A percentile compares a stretch with the other conserved stretches of the same genome.
phyloP scores from a whole-genome alignment of 2,113 vertebrate genomes.

The Zapus hudsonius region DNA sequence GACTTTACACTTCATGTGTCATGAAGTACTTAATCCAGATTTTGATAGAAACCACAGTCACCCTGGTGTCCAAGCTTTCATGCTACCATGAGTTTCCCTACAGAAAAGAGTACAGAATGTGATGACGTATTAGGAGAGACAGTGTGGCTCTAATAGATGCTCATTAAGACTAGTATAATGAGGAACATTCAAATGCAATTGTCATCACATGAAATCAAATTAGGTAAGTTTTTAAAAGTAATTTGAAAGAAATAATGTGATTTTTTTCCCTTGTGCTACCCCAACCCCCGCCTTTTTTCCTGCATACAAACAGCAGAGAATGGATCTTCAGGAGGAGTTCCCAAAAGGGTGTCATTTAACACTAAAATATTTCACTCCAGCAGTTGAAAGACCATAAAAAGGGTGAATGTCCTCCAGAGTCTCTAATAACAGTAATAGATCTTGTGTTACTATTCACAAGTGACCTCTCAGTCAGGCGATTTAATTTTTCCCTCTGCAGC shows the following conservation, averaged over 20 bases:
- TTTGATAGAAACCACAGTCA: slow-evolving; percentile 1
- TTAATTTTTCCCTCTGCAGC: slow-evolving; percentile 81
- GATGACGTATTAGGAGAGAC: background rate
- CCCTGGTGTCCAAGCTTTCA: background rate
- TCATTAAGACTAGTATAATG: slow-evolving; percentile 42
- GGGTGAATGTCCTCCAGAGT: slow-evolving; percentile 76
- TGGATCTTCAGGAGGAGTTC: slow-evolving; percentile 73
- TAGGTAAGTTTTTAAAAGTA: slow-evolving; percentile 37
- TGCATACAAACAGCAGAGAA: slow-evolving; percentile 58
- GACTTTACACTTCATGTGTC: slow-evolving; percentile 21
- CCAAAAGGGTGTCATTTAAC: slow-evolving; percentile 78
- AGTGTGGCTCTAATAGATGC: background rate
- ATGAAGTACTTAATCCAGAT: slow-evolving; percentile 38
- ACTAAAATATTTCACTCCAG: slow-evolving; percentile 81
- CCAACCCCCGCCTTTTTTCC: background rate
- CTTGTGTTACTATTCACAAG: slow-evolving; percentile 82
- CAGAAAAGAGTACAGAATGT: background rate
- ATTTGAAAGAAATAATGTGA: slow-evolving; percentile 38
- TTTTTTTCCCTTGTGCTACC: background rate
- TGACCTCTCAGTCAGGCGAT: slow-evolving; percentile 80
- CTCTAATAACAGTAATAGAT: slow-evolving; percentile 83
- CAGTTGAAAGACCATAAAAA: slow-evolving; percentile 82
- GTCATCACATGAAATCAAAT: slow-evolving; percentile 43
- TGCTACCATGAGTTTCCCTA: background rate
- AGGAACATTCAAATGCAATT: slow-evolving; percentile 45